Evolutionary conservation across 2,888 invertebrate species (phyloP).

Genomic region (Blastobasis lacticolella): DNA sequence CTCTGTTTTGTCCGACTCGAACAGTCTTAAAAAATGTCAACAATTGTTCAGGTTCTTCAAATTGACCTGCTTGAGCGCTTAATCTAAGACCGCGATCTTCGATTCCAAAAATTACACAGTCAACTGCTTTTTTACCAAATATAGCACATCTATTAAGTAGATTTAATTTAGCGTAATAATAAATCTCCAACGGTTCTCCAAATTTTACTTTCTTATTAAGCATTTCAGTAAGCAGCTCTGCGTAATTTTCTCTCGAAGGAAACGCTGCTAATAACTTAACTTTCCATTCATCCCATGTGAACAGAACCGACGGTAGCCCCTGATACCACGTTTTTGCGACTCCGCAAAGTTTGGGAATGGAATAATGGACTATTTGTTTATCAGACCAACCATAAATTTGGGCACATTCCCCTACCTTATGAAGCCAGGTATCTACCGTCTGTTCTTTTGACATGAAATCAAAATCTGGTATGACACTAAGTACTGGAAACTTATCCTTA

Average conservation of each 20-base stretch:
- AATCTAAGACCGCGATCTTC: conserved; percentile 14
- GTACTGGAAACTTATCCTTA: too few relatives aligned
- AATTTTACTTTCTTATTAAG: conserved; percentile 9
- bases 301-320: conserved; percentile 10
- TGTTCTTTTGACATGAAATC: conserved; percentile 13
- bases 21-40: background rate
- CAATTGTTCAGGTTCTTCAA: background rate
- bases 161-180: conserved; percentile 16
- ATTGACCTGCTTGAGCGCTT: conserved; percentile 7
- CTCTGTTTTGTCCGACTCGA: background rate
- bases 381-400: conserved; percentile 15
- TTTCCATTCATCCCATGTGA: conserved; percentile 18
- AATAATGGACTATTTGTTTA: conserved; percentile 17
- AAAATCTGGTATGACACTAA: conserved; percentile 16
- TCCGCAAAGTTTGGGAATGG: conserved; percentile 16
- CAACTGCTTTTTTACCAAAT: conserved; percentile 14
- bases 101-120: conserved; percentile 16
- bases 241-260: conserved; percentile 16
- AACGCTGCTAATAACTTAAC: conserved; percentile 12
- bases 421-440: conserved; percentile 14
- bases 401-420: conserved; percentile 18
- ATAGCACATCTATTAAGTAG: conserved; percentile 17
- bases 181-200: conserved; percentile 13
- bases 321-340: conserved; percentile 17
- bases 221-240: conserved; percentile 17